Base-by-base conservation (phyloP, 1,140 invertebrate species). In the Fopius arisanus region DNA sequence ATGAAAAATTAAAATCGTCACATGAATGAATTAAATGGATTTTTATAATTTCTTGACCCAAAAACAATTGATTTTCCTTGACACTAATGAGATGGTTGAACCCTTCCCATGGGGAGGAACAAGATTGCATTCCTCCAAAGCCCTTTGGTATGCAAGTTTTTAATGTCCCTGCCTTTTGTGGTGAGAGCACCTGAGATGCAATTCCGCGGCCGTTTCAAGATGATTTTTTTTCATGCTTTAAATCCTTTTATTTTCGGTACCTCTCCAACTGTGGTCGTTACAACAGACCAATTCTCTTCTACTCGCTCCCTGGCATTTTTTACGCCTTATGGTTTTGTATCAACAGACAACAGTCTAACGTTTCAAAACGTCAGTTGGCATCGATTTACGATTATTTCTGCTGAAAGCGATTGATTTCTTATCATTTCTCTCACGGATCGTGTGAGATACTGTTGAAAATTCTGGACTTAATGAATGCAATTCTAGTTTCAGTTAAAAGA, bases 111-210 rank as follows among this genome's bases (percentile, higher is more conserved):
- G 43, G 7, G 7, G 3, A 12, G 16, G 16, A 48, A 48, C 16
- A 48, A 48, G 54, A 59, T 28, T 59, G 54, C 54, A 59, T 28
- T 26, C 54, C 23, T 59, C 54, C 23, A 59, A 59, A 59, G 54
- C 3, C 16, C 23, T 59, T 59, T 28, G 54, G 54, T 59, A 23
- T 26, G 54, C 54, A 28, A 23, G 54, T 59, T 59, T 59, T 59
- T 59, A 59, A 59, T 59, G 54, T 59, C 54, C 54, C 54, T 59
- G 54, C 54, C 54, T 59, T 59, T 59, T 59, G 54, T 59, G 54
- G 54, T 59, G 19, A 23, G 54, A 59, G 54, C 54, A 59, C 54
- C 54, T 59, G 54, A 59, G 54, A 59, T 26, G 54, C 54, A 59
- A 59, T 59, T 37, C 23, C 23, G 14, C 19, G 23, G 23, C 23